These are phyloP conservation scores for Tinea semifulvella DNA, from an alignment of 2,888 invertebrate species.

Conservation along the genomic window DNA sequence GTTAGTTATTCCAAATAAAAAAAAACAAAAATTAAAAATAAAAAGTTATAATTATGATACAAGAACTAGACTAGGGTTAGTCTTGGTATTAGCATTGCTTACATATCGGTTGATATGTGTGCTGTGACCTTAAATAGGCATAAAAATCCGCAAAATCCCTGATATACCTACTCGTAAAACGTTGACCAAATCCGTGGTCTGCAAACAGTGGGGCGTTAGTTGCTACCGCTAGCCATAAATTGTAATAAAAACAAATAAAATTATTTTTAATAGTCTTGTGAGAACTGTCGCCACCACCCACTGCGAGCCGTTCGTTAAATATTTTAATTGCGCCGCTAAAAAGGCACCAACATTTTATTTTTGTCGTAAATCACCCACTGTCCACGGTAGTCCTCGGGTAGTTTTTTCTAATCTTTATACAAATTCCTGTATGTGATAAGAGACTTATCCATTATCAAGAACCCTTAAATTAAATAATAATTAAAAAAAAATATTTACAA, in stretches of 20 bases:
- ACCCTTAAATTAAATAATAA: too few species aligned
- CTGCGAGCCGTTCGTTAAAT: constrained; percentile 55
- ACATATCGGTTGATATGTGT: too few species aligned
- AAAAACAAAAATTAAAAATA: too few species aligned
- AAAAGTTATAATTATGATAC: too few species aligned
- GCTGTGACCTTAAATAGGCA: too few species aligned
- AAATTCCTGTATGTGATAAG: constrained; percentile 1
- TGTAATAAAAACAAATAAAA: constrained; percentile 52
- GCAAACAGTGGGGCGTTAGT: constrained; percentile 14
- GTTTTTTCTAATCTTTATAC: neutral
- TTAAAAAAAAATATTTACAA: too few species aligned
- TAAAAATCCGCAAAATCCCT: too few species aligned
- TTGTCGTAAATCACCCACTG: constrained; percentile 54
- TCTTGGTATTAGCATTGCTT: too few species aligned
- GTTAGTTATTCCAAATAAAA: too few species aligned
- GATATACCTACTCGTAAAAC: constrained; percentile 22
- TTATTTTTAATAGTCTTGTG: constrained; percentile 64
- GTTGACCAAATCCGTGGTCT: constrained; percentile 34
- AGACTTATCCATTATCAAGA: too few species aligned
- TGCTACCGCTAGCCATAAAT: constrained; percentile 29
- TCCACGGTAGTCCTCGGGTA: constrained; percentile 43
- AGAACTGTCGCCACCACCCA: constrained; percentile 66
- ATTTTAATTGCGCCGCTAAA: constrained; percentile 64
- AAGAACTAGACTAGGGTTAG: too few species aligned
- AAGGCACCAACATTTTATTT: constrained; percentile 54